A percentile compares a stretch with the other conserved stretches of the same genome.
Conservation (phyloP, 2,797 vertebrate genomes). For the Sebastes goodei region DNA sequence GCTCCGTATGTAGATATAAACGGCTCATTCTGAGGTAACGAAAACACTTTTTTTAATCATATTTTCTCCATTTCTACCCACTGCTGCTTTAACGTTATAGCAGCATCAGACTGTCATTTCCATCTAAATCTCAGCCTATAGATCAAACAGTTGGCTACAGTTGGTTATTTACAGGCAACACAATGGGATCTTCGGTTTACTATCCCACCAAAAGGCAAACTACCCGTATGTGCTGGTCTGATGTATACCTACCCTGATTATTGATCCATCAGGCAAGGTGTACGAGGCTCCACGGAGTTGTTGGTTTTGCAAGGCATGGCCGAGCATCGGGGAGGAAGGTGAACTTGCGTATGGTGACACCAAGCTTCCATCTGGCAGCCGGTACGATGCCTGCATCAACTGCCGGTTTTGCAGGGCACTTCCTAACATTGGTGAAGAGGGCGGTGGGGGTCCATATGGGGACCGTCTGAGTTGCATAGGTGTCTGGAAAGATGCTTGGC, state of each 20-base stretch:
- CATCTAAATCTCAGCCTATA: no score
- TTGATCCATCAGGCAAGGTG: conserved; percentile 74
- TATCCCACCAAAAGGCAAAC: no score
- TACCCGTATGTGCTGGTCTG: no score
- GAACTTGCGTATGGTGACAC: conserved; percentile 64
- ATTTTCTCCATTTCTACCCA: no score
- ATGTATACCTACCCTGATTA: conserved; percentile 60
- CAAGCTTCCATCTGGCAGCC: conserved; percentile 67
- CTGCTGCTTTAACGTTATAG: no score
- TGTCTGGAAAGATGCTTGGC: conserved; percentile 70
- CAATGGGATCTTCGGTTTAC: no score
- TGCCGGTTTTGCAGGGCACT: conserved; percentile 72
- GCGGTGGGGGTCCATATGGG: conserved; percentile 48
- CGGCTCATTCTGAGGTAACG: no score
- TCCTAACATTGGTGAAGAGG: conserved; percentile 69
- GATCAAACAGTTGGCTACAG: no score
- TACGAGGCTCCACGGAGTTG: conserved; percentile 74
- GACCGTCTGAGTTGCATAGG: conserved; percentile 58
- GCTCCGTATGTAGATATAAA: no score
- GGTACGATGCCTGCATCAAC: conserved; percentile 71
- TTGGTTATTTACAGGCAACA: no score
- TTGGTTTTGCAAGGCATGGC: conserved; percentile 76
- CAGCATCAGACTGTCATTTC: no score
- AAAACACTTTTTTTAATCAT: no score
- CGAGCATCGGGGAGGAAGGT: conserved; percentile 70